These are phyloP conservation scores for Drosophila orena DNA, from an alignment of 1,140 invertebrate genomes.

Conservation along the genomic window DNA sequence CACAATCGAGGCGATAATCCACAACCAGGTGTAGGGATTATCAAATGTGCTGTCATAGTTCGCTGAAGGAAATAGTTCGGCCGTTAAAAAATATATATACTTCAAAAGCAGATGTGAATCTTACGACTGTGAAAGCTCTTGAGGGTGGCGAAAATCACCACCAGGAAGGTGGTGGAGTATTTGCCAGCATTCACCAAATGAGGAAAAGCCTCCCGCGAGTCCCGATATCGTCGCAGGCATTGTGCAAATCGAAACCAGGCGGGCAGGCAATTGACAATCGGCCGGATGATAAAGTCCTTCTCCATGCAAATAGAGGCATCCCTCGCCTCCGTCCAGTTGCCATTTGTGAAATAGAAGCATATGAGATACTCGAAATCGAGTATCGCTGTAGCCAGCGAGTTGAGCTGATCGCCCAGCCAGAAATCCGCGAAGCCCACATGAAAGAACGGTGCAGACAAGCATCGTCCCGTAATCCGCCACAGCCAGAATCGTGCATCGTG, in stretches of 20 bases:
- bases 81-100: not conserved
- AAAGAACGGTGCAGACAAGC: constrained; percentile 96
- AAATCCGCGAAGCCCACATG: constrained; percentile 99
- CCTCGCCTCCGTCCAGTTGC: constrained; percentile 88
- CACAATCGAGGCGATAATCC: constrained; percentile 90
- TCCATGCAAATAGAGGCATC: constrained; percentile 88
- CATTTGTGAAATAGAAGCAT: constrained; percentile 92
- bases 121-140: constrained; percentile 89
- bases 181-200: constrained; percentile 99
- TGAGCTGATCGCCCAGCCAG: constrained; percentile 99
- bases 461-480: constrained; percentile 91
- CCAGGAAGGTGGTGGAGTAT: constrained; percentile 98
- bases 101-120: constrained; percentile 1
- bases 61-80: constrained; percentile 84
- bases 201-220: constrained; percentile 95
- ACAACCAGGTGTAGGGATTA: constrained; percentile 93
- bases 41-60: constrained; percentile 87
- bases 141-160: constrained; percentile 94
- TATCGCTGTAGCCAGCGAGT: constrained; percentile 95
- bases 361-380: constrained; percentile 97
- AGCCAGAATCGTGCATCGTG: constrained; percentile 96
- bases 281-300: constrained; percentile 88
- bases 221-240: constrained; percentile 96
- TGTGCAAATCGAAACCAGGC: constrained; percentile 99
- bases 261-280: constrained; percentile 95